Evolutionary conservation across 2,888 invertebrate species (phyloP), one percentile per base, ranked within the genome.

Genomic region (Nomada hirtipes): DNA sequence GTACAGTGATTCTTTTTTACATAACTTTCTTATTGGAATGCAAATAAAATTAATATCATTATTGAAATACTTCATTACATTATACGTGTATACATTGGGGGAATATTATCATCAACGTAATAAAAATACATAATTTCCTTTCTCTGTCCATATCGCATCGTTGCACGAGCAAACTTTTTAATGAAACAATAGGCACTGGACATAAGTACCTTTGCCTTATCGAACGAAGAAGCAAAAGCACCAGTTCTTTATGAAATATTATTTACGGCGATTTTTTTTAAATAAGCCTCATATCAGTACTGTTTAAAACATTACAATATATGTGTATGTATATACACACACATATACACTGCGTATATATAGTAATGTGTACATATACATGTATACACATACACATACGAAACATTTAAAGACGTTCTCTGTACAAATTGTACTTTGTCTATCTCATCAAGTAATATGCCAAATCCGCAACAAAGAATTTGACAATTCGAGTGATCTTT

Each of bases 171-270:
- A 85, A 88, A 87, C 84, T 71, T 80, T 44, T 83, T 72, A 86
- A 88, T 83, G 81, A 88, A 86, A 90, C 83, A 85, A 75, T 89
- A 91, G 90, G 91, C 90, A 91, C 89, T 90, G 88, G 87, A 86
- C 87, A 76, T 84, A 90, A 89, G 87, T 89, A 87, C 89, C 89
- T 89, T 87, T 88, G 88, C 87, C 89, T 89, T 85, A 81, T 89
- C 86, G 82, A 86, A 87, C 83, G 86, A 88, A 82, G 89, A 90
- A 91, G 89, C 90, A 90, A 90, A 90, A 91, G 91, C 89, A 89
- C 90, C 89, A 89, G 85, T 87, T 89, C 76, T 87, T 86, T 75
- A 76, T 82, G 75, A 80, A 82, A 88, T 76, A 79, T 63, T 60
- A 69, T 79, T 79, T 77, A 79, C 64, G 70, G 68, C 72, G 64